Conservation (phyloP, 2,888 invertebrate genomes). For the Aleiodes alternator region DNA sequence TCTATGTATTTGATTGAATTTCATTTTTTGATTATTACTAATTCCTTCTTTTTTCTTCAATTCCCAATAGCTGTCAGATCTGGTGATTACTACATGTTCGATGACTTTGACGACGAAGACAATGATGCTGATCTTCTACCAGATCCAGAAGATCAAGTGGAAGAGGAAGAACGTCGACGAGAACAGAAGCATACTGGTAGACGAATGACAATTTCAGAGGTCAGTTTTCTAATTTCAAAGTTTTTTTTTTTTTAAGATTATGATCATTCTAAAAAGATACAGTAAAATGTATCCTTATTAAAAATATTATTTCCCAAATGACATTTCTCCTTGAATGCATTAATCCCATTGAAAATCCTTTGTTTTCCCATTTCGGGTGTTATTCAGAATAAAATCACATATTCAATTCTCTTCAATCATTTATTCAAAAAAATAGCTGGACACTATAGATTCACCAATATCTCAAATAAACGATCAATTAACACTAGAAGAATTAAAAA, state of each 20-base stretch:
- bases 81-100: slow-evolving; percentile 99
- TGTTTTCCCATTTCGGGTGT: no score
- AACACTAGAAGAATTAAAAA: neutral
- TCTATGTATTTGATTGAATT: slow-evolving; percentile 12
- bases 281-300: neutral
- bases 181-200: slow-evolving; percentile 68
- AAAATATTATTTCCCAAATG: no score
- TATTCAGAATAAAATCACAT: no score
- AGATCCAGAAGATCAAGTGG: slow-evolving; percentile 79
- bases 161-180: slow-evolving; percentile 75
- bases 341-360: no score
- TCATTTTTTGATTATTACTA: neutral
- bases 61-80: slow-evolving; percentile 91
- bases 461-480: slow-evolving; percentile 12
- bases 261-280: neutral
- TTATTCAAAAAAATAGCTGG: no score
- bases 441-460: neutral
- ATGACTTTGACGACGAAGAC: slow-evolving; percentile 88
- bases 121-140: slow-evolving; percentile 80
- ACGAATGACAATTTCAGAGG: slow-evolving; percentile 76
- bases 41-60: slow-evolving; percentile 38
- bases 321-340: no score
- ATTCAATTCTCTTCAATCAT: no score
- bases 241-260: neutral
- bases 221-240: slow-evolving; percentile 45